Percentiles rank a stretch among this genome's conserved stretches.
Evolutionary conservation across 1,140 invertebrate genomes (phyloP).

Genomic region (Danaus melanippus): DNA sequence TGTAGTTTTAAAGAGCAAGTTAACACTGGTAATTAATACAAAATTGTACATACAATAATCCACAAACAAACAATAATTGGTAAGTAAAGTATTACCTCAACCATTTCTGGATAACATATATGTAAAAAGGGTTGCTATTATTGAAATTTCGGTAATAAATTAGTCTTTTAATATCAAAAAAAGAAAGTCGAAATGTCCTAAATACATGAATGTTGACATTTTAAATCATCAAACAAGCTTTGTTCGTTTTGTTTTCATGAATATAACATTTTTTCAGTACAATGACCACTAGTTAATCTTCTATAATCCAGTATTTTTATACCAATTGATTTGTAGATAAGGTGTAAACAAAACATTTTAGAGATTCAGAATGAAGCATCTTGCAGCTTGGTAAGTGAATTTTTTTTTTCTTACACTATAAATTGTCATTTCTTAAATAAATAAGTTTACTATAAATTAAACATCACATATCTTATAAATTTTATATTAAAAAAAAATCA

Average conservation of each 20-base stretch:
- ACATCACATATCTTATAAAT: too few species aligned
- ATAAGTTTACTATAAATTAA: too few species aligned
- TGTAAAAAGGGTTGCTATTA: too few species aligned
- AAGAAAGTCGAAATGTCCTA: not conserved
- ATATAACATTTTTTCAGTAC: too few species aligned
- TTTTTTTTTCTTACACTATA: not conserved
- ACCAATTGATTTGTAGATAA: too few species aligned
- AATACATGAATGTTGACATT: conserved; percentile 2
- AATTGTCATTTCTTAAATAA: not conserved
- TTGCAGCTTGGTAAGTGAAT: conserved; percentile 54
- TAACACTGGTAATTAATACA: too few species aligned
- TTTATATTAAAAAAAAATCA: too few species aligned
- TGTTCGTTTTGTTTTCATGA: conserved; percentile 3
- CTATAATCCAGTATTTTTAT: too few species aligned
- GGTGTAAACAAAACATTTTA: not conserved
- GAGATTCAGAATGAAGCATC: conserved; percentile 44
- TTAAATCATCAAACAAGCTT: conserved; percentile 3
- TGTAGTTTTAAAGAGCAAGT: too few species aligned
- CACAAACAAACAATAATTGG: conserved; percentile 4
- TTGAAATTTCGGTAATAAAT: too few species aligned
- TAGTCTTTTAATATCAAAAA: too few species aligned
- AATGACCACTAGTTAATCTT: too few species aligned
- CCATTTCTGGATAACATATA: not conserved
- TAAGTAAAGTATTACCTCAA: conserved; percentile 16
- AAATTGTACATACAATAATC: not conserved